Evolutionary conservation across 1,140 invertebrate genomes (phyloP), one percentile per base, ranked within the genome.

Genomic region (Berghia stephanieae): DNA sequence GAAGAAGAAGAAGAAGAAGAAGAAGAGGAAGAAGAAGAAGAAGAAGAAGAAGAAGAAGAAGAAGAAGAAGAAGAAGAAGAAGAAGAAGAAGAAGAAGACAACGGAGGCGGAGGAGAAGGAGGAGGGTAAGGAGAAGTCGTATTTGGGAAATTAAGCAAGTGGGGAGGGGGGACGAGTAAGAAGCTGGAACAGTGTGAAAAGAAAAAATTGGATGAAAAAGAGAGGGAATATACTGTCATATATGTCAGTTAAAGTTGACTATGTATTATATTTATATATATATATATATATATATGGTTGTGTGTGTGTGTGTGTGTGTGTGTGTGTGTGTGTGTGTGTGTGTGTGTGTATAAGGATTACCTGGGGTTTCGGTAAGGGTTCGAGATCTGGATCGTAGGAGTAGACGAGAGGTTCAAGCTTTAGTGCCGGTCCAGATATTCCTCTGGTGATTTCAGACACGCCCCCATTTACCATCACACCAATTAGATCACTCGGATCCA

Each of bases 301-400:
- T 63, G 27, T 63, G 10, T 21, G 27, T 21, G 10, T 21, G 10
- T 63, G 10, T 63, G 10, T 31, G 10, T 27, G 27, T 8, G 10
- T 27, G 10, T 27, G 27, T 27, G 8, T 63, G 8, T 63, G 27
- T 8, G 13, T 8, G 10, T 63, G 10, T 63, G 27, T 27, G 57
- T 8, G 13, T 18, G 10, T 21, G 8, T 63, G 8, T 16, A 10
- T 13, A 18, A 34, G 18, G 21, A 40, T 66, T 79, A 83, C 82
- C 73, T 81, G 77, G 42, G 63, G 10, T 40, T 34, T 49, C 4
- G 70, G n/a, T n/a, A n/a, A 66, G 1, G 49, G 24, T 6, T 71
- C 71, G 0, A 84, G 57, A 73, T 90, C 88, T 1, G 88, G 89
- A 72, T 90, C 89, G 27, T 78, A 80, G 6, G 89, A 89, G 57